Conservation (phyloP, 2,797 vertebrate species). For the Myotis vivesi region DNA sequence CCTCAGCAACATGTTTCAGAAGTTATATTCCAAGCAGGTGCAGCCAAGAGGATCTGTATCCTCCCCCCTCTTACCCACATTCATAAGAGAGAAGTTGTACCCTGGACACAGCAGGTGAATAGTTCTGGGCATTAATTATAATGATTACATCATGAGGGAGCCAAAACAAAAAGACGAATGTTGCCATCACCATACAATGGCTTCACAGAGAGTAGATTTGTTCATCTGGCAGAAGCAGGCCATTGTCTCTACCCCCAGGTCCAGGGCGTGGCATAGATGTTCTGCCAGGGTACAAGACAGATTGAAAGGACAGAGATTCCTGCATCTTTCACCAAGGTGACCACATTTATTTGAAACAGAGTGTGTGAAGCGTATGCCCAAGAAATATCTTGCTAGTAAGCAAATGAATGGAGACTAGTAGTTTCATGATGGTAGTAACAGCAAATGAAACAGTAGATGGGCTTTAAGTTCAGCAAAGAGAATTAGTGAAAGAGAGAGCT, state of each 20-base stretch:
- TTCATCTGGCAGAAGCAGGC: neutral
- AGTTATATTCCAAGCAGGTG: neutral
- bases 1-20: neutral
- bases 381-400: neutral
- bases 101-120: neutral
- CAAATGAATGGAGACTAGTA: neutral
- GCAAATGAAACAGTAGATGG: neutral
- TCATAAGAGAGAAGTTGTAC: neutral
- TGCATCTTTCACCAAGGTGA: neutral
- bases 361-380: neutral
- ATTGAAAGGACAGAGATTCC: neutral
- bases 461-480: neutral
- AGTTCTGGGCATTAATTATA: neutral
- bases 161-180: neutral
- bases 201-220: accelerated
- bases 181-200: neutral
- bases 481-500: neutral
- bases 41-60: neutral
- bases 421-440: no score
- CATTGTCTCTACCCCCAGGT: neutral
- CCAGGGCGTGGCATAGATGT: neutral
- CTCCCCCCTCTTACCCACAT: accelerated
- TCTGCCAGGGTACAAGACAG: accelerated
- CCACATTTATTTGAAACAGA: neutral
- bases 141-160: neutral